Evolutionary conservation across 2,888 invertebrate species (phyloP).

Genomic region (Bombylius major): DNA sequence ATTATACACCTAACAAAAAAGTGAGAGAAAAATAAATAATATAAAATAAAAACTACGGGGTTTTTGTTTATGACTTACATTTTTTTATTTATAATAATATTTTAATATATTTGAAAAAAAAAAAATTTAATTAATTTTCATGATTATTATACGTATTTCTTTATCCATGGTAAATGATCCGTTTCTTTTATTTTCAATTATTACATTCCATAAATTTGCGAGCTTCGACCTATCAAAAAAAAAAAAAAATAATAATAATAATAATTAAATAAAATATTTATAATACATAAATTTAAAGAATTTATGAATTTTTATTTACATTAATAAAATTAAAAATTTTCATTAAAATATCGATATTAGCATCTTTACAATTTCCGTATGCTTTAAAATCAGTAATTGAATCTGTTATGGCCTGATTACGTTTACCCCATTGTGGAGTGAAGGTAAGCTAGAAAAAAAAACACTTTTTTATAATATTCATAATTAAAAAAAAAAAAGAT

Average conservation of each 20-base stretch:
- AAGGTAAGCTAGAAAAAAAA: constrained; percentile 14
- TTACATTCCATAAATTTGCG: constrained; percentile 17
- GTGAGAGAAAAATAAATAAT: no score
- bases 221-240: constrained; percentile 13
- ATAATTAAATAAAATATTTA: no score
- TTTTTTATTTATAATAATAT: no score
- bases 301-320: constrained; percentile 12
- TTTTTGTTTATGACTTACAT: no score
- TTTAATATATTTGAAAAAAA: no score
- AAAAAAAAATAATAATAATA: neutral
- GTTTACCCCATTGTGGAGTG: constrained; percentile 19
- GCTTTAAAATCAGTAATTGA: neutral
- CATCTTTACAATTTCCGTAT: constrained; percentile 26
- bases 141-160: no score
- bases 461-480: no score
- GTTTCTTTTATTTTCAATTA: neutral
- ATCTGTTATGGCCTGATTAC: constrained; percentile 10
- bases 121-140: no score
- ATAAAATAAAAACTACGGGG: no score
- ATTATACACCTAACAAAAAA: no score
- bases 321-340: constrained; percentile 33
- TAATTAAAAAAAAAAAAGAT: neutral
- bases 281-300: no score
- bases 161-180: no score
- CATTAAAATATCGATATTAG: constrained; percentile 29